Percentiles rank a stretch among this genome's conserved stretches.
These are phyloP conservation scores for Apamea monoglypha DNA, from an alignment of 2,888 invertebrate species.

Conservation along the genomic window DNA sequence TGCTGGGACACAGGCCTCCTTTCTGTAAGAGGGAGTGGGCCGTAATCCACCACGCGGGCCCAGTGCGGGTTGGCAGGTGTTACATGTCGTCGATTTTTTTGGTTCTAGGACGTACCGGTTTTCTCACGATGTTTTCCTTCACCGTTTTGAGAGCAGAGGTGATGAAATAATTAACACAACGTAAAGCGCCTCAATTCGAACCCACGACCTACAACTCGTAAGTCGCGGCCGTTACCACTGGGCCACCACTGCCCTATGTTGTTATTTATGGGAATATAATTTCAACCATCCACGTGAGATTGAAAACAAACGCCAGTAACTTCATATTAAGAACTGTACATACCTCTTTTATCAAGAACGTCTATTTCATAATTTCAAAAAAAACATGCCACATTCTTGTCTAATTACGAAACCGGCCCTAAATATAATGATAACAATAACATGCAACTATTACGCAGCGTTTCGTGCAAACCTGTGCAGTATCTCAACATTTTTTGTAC, in stretches of 20 bases:
- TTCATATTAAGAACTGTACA: neutral
- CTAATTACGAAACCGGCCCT: conserved; percentile 35
- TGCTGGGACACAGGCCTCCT: neutral
- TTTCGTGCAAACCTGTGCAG: conserved; percentile 44
- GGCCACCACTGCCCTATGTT: too few species aligned
- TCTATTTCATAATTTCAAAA: conserved; percentile 10
- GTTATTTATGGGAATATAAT: neutral
- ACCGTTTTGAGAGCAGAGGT: too few species aligned
- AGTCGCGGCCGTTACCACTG: too few species aligned
- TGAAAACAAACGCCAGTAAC: neutral
- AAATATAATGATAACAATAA: conserved; percentile 29
- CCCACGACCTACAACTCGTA: too few species aligned
- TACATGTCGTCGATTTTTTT: too few species aligned
- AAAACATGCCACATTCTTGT: neutral
- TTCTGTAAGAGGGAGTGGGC: neutral
- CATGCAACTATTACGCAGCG: conserved; percentile 43
- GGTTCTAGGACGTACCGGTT: too few species aligned
- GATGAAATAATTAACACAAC: too few species aligned
- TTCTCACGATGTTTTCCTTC: too few species aligned
- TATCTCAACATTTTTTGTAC: conserved; percentile 54
- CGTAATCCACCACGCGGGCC: neutral
- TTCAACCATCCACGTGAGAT: neutral
- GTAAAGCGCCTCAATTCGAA: too few species aligned
- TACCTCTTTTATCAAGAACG: neutral
- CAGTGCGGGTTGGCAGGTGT: too few species aligned